These are phyloP conservation scores for Chrysomela aeneicollis DNA, from an alignment of 2,888 invertebrate genomes.

Conservation along the genomic window DNA sequence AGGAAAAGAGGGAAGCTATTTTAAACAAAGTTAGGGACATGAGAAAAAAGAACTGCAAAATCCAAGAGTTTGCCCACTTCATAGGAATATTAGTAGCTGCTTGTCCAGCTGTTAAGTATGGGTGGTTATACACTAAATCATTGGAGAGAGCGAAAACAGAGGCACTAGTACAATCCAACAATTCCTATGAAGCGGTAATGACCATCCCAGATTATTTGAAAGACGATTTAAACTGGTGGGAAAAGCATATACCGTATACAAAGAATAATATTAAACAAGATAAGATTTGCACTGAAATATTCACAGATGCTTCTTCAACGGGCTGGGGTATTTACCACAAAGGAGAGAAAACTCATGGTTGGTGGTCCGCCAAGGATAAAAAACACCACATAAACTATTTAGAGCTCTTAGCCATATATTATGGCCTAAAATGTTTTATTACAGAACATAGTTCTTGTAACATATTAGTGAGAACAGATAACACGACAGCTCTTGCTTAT, in stretches of 20 bases:
- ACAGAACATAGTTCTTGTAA: neutral
- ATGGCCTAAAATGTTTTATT: constrained; percentile 20
- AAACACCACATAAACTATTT: constrained; percentile 20
- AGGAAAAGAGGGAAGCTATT: constrained; percentile 9
- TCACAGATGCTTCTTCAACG: no score
- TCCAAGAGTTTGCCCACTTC: constrained; percentile 21
- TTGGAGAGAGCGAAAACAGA: constrained; percentile 34
- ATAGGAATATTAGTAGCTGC: constrained; percentile 22
- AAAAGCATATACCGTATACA: neutral
- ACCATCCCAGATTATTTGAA: neutral
- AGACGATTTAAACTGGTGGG: constrained; percentile 21
- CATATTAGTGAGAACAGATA: no score
- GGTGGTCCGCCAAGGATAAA: constrained; percentile 34
- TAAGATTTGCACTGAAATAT: constrained; percentile 25
- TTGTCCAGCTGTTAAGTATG: constrained; percentile 25
- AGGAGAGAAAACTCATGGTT: constrained; percentile 32
- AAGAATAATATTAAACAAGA: constrained; percentile 16
- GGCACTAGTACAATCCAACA: constrained; percentile 24
- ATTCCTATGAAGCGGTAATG: constrained; percentile 15
- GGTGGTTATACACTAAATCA: constrained; percentile 23
- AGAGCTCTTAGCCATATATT: constrained; percentile 18
- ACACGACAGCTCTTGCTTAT: no score
- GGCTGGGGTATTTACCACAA: constrained; percentile 27
- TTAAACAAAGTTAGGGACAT: neutral
- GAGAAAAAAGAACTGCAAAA: constrained; percentile 20